phyloP scores from a whole-genome alignment of 2,113 vertebrate species.

The Trochalopteron elliotii region DNA sequence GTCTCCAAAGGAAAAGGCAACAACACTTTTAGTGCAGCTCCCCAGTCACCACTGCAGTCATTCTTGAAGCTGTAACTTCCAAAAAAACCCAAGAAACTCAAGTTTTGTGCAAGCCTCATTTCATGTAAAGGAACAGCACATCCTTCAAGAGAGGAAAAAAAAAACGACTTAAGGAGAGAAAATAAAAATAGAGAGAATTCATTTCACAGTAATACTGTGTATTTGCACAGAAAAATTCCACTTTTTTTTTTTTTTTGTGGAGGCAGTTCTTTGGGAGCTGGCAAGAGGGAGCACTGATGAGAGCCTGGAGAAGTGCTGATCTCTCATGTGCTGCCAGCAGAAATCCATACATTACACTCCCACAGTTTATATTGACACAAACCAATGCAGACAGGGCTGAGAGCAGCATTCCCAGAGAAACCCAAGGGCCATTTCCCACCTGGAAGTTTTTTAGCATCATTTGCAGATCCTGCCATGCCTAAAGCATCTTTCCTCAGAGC shows the following conservation, averaged over 20 bases:
- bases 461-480: background rate
- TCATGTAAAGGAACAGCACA: background rate
- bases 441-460: background rate
- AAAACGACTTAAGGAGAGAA: background rate
- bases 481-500: background rate
- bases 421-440: background rate
- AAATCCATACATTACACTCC: background rate
- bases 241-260: background rate
- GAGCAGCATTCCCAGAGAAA: background rate
- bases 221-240: background rate
- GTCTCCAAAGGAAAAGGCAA: slow-evolving; percentile 29
- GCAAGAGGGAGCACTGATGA: background rate
- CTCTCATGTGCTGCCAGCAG: background rate
- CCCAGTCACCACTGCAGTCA: background rate
- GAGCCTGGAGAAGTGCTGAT: background rate
- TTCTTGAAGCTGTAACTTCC: background rate
- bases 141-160: background rate
- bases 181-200: slow-evolving; percentile 3
- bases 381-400: background rate
- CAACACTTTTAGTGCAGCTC: background rate
- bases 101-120: background rate
- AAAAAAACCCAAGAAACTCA: background rate
- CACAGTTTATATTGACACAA: background rate
- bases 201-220: background rate
- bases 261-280: background rate